These are phyloP conservation scores for Carpatolechia fugitivella DNA, from an alignment of 2,888 invertebrate genomes.

Conservation along the genomic window DNA sequence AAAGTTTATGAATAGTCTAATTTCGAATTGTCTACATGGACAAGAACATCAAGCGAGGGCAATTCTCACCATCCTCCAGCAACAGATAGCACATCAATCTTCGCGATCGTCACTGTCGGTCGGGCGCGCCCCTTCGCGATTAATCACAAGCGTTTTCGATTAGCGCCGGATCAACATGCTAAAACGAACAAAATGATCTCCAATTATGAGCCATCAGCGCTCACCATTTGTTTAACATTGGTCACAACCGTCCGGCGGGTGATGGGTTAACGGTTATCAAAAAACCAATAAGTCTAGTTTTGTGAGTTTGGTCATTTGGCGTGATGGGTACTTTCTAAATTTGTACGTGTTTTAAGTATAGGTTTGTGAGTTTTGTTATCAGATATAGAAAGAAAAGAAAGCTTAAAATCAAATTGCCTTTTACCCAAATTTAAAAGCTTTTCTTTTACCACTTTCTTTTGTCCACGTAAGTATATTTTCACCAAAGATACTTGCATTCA, in stretches of 20 bases:
- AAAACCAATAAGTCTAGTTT: not conserved
- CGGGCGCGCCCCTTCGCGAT: constrained; percentile 63
- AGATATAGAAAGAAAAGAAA: no score
- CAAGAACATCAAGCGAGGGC: not conserved
- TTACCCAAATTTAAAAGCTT: constrained; percentile 7
- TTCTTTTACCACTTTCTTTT: not conserved
- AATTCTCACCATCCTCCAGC: not conserved
- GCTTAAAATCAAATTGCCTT: no score
- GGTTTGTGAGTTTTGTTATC: no score
- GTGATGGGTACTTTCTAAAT: no score
- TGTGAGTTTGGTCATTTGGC: no score
- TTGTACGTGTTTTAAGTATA: no score
- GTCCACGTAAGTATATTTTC: not conserved
- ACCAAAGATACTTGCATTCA: not conserved
- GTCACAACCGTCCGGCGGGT: constrained; percentile 1
- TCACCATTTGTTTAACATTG: constrained; percentile 38
- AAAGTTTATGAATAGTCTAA: no score
- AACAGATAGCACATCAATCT: constrained; percentile 55
- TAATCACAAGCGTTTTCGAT: constrained; percentile 73
- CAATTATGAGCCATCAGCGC: constrained; percentile 52
- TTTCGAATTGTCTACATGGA: no score
- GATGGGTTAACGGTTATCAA: constrained; percentile 18
- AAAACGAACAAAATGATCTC: constrained; percentile 47
- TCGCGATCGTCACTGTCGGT: constrained; percentile 63
- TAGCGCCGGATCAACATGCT: constrained; percentile 53